Conservation (phyloP, 2,113 vertebrate species). For the Stigmatopora argus region DNA sequence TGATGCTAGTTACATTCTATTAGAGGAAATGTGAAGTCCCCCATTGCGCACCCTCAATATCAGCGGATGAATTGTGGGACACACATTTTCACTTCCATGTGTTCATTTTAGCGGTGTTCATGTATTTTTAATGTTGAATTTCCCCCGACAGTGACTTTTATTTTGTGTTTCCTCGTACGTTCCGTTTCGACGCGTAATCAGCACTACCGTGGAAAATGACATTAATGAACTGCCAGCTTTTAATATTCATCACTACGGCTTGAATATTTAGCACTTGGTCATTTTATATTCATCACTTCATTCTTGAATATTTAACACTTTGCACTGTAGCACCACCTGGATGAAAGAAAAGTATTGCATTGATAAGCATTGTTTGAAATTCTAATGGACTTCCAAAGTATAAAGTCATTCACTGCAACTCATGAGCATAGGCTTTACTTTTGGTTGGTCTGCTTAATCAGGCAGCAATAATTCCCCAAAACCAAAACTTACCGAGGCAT, state of each 20-base stretch:
- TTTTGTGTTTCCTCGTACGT: constrained; percentile 3
- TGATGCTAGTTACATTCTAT: constrained; percentile 63
- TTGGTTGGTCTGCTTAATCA: no score
- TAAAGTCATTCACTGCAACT: no score
- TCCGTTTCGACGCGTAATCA: background rate
- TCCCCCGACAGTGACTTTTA: constrained; percentile 44
- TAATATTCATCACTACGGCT: background rate
- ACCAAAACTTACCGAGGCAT: no score
- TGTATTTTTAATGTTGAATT: constrained; percentile 55
- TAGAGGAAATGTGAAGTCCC: constrained; percentile 45
- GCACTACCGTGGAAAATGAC: background rate
- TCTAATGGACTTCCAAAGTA: no score
- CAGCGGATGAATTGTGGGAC: constrained; percentile 44
- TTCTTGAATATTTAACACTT: background rate
- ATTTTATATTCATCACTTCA: constrained; percentile 6
- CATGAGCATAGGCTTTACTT: no score
- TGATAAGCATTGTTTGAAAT: background rate
- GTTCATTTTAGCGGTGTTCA: constrained; percentile 50
- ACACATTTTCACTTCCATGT: constrained; percentile 9
- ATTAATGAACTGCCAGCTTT: background rate
- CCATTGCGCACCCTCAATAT: constrained; percentile 43
- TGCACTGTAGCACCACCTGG: background rate
- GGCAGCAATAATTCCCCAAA: no score
- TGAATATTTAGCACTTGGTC: background rate
- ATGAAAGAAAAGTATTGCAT: background rate